Base-by-base conservation (phyloP, 2,797 vertebrate species). In the Melanotaenia maccullochi region DNA sequence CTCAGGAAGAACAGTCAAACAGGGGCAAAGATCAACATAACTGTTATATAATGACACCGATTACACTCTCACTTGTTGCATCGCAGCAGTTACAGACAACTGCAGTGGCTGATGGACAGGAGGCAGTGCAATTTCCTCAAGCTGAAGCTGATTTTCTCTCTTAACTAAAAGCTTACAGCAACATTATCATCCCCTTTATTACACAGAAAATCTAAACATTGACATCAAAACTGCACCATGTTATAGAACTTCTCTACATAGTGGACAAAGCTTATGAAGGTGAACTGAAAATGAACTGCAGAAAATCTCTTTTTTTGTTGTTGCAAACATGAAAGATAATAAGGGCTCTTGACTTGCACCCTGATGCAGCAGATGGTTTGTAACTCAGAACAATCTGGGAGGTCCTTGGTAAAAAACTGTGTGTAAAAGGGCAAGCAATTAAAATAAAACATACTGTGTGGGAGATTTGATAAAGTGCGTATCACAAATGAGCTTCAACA, bases 1-100 rank as follows among this genome's bases (percentile, higher is more conserved):
- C 67, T 73, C 32, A 32, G 35, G 54, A 80, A 42, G 51, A 73
- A 65, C 5, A 49, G 38, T 57, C 42, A 76, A 81, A 86, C 60
- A 79, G 33, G 22, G 20, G 49, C 25, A 63, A 32, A 68, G 24
- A 47, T 22, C 64, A 61, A 24, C 38, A 62, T 38, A 58, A 38
- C 56, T 44, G 54, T 64, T 56, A 51, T 62, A 70, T 9, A 71
- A 69, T n/a, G 20, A 65, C 36, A 68, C 18, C 0, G 35, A 72
- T 40, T 62, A 22, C 14, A 60, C 32, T 40, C 47, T 44, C 14
- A 33, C 9, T 9, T 44, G 14, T 68, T 38, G 40, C 1, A 3
- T 14, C 22, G 1, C 65, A 32, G 22, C n/a, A 73, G 56, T 47
- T 61, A 38, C 20, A 18, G 18, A 40, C 67, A 58, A 42, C 18